These are phyloP conservation scores for Trachelus tabidus DNA, from an alignment of 2,888 invertebrate genomes.

Conservation along the genomic window DNA sequence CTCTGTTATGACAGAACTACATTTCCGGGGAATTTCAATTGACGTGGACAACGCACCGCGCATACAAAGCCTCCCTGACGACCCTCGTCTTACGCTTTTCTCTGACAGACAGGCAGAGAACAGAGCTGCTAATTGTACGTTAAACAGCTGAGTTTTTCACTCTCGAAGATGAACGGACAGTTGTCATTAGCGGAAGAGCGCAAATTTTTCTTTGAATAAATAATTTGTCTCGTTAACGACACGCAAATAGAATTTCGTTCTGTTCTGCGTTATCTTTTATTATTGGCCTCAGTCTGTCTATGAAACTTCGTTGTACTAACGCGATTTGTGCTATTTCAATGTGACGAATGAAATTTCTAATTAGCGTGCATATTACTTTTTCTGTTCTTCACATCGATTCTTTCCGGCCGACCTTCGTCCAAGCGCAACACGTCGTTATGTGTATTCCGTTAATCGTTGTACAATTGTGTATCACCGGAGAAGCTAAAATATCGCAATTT, in stretches of 20 bases:
- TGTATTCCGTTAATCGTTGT: background rate
- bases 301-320: background rate
- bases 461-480: background rate
- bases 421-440: background rate
- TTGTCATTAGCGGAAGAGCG: background rate
- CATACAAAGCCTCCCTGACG: background rate
- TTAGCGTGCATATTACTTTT: background rate
- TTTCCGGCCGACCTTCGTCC: background rate
- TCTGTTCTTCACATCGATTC: background rate
- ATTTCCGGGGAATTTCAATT: background rate
- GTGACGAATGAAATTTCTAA: background rate
- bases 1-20: background rate
- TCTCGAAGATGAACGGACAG: background rate
- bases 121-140: background rate
- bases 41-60: background rate
- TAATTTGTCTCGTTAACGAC: background rate
- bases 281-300: background rate
- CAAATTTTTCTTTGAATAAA: background rate
- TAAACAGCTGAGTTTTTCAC: background rate
- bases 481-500: background rate
- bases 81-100: background rate
- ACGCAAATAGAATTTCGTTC: background rate
- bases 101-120: background rate
- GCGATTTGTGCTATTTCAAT: background rate
- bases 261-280: background rate